Evolutionary conservation across 2,113 vertebrate species (phyloP).

Genomic region (Cottus gobio): DNA sequence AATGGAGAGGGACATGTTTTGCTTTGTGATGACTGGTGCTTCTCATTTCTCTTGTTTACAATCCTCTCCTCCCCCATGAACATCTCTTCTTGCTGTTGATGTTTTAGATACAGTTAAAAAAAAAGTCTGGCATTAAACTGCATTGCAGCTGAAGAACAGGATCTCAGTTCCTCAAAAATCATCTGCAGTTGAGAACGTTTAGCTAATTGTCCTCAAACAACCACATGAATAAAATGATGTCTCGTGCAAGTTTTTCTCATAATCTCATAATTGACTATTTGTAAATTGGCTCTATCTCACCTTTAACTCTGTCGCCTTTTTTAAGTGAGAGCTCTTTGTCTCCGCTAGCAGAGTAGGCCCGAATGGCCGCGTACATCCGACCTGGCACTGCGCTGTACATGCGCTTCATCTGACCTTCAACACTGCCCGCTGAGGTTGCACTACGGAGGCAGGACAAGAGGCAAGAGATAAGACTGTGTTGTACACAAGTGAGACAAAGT

Average conservation of each 20-base stretch:
- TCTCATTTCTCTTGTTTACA: constrained; percentile 43
- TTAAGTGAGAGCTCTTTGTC: constrained; percentile 90
- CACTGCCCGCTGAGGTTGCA: constrained; percentile 56
- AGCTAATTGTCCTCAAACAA: neutral
- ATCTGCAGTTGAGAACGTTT: neutral
- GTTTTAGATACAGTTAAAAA: neutral
- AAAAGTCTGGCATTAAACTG: neutral
- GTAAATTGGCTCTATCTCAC: constrained; percentile 69
- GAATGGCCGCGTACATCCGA: constrained; percentile 89
- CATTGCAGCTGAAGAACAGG: neutral
- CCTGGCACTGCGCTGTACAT: constrained; percentile 93
- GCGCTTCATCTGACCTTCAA: constrained; percentile 83
- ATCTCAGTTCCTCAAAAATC: neutral
- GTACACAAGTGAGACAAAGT: constrained; percentile 50
- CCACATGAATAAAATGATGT: neutral
- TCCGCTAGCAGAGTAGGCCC: constrained; percentile 87
- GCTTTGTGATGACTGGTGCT: constrained; percentile 24
- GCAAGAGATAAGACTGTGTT: constrained; percentile 28
- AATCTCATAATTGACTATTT: neutral
- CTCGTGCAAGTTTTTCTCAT: neutral
- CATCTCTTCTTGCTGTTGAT: constrained; percentile 1
- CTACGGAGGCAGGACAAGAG: constrained; percentile 42
- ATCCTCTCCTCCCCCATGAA: constrained; percentile 6
- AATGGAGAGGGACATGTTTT: constrained; percentile 10
- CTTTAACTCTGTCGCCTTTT: constrained; percentile 95